Percentiles rank a stretch among this genome's conserved stretches.
Evolutionary conservation across 2,797 vertebrate species (phyloP).

Genomic region (Helarctos malayanus): DNA sequence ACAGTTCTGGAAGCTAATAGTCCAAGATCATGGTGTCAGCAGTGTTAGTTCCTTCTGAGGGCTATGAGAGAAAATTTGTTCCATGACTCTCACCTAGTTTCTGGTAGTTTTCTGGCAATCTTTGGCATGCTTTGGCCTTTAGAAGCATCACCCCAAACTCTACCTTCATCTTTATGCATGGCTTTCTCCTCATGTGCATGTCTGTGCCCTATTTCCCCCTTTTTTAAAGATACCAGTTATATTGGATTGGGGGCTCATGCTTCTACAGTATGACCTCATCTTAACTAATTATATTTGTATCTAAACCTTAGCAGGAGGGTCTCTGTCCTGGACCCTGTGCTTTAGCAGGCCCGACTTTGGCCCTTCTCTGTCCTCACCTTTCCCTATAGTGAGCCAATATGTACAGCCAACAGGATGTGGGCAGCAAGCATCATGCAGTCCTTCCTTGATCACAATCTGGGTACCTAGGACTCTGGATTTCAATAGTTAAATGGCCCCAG

Average conservation of each 20-base stretch:
- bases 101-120: neutral
- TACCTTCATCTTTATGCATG: neutral
- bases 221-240: neutral
- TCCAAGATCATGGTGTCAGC: neutral
- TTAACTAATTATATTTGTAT: neutral
- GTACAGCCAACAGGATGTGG: neutral
- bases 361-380: neutral
- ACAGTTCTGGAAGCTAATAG: neutral
- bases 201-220: neutral
- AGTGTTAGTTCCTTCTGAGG: neutral
- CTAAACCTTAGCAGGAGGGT: neutral
- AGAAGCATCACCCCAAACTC: neutral
- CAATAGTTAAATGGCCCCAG: neutral
- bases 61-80: neutral
- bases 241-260: neutral
- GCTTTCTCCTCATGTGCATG: neutral
- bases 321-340: rapidly evolving
- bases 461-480: neutral
- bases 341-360: neutral
- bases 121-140: neutral
- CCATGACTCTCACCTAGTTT: neutral
- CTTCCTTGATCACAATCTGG: neutral
- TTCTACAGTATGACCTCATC: neutral
- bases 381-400: neutral
- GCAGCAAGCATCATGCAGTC: rapidly evolving